phyloP scores from a whole-genome alignment of 2,797 vertebrate genomes.

The Garrulus glandarius region DNA sequence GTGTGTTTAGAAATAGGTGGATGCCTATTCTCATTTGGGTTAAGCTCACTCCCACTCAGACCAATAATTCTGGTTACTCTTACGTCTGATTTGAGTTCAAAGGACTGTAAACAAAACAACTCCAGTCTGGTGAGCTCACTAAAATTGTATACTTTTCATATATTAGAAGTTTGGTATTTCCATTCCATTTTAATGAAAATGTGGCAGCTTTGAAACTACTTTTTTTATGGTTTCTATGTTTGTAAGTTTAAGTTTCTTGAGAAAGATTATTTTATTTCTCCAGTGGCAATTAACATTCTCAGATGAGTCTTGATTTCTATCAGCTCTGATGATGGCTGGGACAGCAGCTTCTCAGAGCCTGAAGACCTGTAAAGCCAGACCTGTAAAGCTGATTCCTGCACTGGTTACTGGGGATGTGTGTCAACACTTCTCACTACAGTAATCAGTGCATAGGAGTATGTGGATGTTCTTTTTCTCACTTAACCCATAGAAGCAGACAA shows the following conservation, averaged over 20 bases:
- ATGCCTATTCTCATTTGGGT: background rate
- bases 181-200: background rate
- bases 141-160: background rate
- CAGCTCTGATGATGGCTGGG: background rate
- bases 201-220: background rate
- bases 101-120: background rate
- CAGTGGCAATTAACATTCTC: background rate
- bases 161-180: background rate
- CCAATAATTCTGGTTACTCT: background rate
- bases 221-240: background rate
- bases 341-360: background rate
- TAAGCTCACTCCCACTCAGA: background rate
- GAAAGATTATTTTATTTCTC: background rate
- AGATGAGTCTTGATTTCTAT: background rate
- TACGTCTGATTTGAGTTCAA: background rate
- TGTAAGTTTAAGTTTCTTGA: background rate
- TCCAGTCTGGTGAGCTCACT: background rate
- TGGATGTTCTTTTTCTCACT: background rate
- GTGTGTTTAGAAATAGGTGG: background rate
- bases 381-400: background rate
- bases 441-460: background rate
- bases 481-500: background rate
- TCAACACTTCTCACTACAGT: background rate
- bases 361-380: background rate
- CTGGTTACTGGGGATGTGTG: background rate